Conservation (phyloP, 2,888 invertebrate species). For the Ephialtes manifestator region DNA sequence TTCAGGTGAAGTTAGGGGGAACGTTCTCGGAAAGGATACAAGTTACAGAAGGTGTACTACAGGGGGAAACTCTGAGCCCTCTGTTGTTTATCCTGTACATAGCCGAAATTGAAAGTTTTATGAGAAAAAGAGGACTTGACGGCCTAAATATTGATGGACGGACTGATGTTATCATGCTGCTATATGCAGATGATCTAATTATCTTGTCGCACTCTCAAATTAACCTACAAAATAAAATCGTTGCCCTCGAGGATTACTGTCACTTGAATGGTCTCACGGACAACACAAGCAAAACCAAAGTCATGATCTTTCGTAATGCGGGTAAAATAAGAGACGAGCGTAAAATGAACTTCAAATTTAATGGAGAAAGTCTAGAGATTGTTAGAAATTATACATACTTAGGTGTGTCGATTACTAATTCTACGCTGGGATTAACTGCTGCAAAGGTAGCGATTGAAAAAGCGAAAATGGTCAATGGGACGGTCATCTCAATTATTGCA, state of each 20-base stretch:
- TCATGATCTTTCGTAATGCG: constrained; percentile 33
- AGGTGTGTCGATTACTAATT: constrained; percentile 2
- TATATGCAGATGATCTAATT: constrained; percentile 55
- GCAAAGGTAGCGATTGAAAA: constrained; percentile 28
- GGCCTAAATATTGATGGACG: not conserved
- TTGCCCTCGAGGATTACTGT: constrained; percentile 39
- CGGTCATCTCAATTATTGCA: constrained; percentile 29
- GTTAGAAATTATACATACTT: constrained; percentile 30
- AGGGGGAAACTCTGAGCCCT: constrained; percentile 10
- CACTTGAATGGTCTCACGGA: constrained; percentile 33
- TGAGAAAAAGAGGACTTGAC: constrained; percentile 1
- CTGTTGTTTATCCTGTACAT: constrained; percentile 16
- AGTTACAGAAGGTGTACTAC: not conserved
- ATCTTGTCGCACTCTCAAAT: constrained; percentile 39
- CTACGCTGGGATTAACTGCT: constrained; percentile 22
- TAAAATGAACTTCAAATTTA: constrained; percentile 8
- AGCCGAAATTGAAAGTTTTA: constrained; percentile 13
- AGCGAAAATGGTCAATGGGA: constrained; percentile 21
- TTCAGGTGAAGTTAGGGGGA: constrained; percentile 44
- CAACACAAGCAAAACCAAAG: constrained; percentile 46
- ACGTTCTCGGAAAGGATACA: constrained; percentile 38
- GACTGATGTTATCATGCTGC: constrained; percentile 24
- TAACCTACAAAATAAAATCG: constrained; percentile 41
- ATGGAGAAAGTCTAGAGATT: constrained; percentile 1
- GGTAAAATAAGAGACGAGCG: not conserved